Percentiles rank a stretch among this genome's conserved stretches.
Conservation (phyloP, 2,797 vertebrate species). For the Lepus oiostolus region DNA sequence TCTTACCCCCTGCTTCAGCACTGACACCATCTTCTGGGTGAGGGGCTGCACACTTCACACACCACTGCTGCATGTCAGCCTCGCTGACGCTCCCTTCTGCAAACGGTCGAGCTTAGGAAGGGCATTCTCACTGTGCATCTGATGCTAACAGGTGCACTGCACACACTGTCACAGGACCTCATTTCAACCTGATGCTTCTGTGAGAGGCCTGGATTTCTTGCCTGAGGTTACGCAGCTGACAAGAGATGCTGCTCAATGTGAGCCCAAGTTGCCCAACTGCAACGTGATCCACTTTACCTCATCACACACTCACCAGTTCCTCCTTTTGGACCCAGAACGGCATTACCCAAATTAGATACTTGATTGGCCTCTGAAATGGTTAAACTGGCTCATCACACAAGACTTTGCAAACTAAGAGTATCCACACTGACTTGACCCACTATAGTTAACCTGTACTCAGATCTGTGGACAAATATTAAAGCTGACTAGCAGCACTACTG, state of each 20-base stretch:
- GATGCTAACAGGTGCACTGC: neutral
- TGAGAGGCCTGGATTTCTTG: neutral
- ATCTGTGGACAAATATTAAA: neutral
- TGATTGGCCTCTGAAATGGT: constrained; percentile 25
- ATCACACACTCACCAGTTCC: neutral
- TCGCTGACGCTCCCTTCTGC: neutral
- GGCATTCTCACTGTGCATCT: neutral
- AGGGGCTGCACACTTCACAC: neutral
- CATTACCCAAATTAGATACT: neutral
- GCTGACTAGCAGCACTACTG: neutral
- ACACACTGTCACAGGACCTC: neutral
- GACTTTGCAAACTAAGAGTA: neutral
- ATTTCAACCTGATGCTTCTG: neutral
- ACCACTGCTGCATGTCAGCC: neutral
- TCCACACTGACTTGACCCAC: neutral
- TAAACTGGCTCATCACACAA: neutral
- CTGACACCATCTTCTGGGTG: neutral
- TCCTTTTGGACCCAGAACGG: constrained; percentile 19
- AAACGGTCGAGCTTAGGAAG: constrained; percentile 5
- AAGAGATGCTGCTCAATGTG: neutral
- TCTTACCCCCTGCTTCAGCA: neutral
- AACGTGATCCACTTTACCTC: neutral
- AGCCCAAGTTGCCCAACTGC: neutral
- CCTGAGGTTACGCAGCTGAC: neutral
- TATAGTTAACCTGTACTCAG: neutral